Evolutionary conservation across 1,140 invertebrate species (phyloP), one percentile per base, ranked within the genome.

Genomic region (Zaprionus lachaisei): DNA sequence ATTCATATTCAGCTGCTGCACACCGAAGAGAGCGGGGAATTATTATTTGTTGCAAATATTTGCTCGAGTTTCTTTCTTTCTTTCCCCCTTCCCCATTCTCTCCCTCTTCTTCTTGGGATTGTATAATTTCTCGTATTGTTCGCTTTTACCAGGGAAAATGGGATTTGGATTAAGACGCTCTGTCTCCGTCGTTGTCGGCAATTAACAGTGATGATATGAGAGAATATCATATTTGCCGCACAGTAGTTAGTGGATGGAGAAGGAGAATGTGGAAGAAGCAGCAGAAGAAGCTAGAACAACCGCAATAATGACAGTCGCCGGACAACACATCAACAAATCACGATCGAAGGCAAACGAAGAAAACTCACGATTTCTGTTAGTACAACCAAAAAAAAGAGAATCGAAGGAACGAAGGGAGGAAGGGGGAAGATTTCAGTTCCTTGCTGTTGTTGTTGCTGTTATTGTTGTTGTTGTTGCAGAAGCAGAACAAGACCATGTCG

Each of bases 291-390:
- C 64, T 38, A 69, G 61, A 67, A 77, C 72, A 73, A 80, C 70
- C 67, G 80, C 84, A 89, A 87, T 89, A 80, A 87, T 86, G 83
- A 80, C 72, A 77, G 77, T 77, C 77, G 62, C 24, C 20, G 51
- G 51, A 51, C 37, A 67, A 83, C 73, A 87, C 83, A 87, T 87
- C 83, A 83, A 87, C 83, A 89, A 87, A 87, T 89, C 83, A 87
- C 83, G 83, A 87, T 83, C 83, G 73, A 44, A 41, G 67, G 20
- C 57, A 37, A 22, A 9, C 15, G 20, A 37, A 80, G 51, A 66
- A 79, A 84, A 73, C 79, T 87, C 83, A 87, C 83, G 83, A 87
- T 81, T 89, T 89, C 72, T 72, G 55, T 54, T 70, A 24, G 61
- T 63, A 44, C 41, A 61, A 65, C n/a, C 62, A 44, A 63, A 67